Evolutionary conservation across 2,888 invertebrate genomes (phyloP), one percentile per base, ranked within the genome.

Genomic region (Drosophila algonquin): DNA sequence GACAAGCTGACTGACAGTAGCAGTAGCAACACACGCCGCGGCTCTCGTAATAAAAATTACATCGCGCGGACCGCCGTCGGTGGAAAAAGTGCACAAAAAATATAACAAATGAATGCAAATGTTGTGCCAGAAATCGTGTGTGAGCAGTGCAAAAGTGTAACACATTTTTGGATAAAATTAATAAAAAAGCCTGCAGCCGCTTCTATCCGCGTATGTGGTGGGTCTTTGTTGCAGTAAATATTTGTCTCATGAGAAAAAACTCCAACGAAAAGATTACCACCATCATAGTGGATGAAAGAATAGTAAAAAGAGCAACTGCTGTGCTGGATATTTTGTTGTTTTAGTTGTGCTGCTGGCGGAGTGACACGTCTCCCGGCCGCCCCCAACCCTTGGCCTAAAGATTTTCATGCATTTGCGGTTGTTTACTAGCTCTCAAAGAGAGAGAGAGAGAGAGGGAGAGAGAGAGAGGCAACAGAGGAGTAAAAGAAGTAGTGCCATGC

Each of bases 31-130:
- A 76, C 56, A 56, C 63, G 57, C 69, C 60, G 81, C 87, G 87
- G 79, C 87, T 89, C 87, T 89, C 89, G 89, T 81, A 83, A 80
- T 84, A 80, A 76, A 89, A 88, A 89, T 87, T 89, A 83, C 89
- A 87, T 79, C 79, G 87, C 82, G 89, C 89, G 87, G 81, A 80
- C 40, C 40, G 86, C 70, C 52, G 71, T 54, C 86, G 69, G 75
- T 62, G 63, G 71, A 76, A 77, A 80, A 75, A 75, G 24, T 68
- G 57, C 48, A 75, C 24, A 76, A 53, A 61, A 63, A 77, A 68
- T 65, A 65, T 50, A 71, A 74, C 51, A 71, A 74, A 76, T 68
- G 74, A 69, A 79, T 51, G 62, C 50, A 50, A 61, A 54, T 24
- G 18, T 30, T 60, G 73, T 65, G 69, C 77, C 62, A 62, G 77